These are phyloP conservation scores for Drosophila navojoa DNA, from an alignment of 1,140 invertebrate species.

Conservation along the genomic window DNA sequence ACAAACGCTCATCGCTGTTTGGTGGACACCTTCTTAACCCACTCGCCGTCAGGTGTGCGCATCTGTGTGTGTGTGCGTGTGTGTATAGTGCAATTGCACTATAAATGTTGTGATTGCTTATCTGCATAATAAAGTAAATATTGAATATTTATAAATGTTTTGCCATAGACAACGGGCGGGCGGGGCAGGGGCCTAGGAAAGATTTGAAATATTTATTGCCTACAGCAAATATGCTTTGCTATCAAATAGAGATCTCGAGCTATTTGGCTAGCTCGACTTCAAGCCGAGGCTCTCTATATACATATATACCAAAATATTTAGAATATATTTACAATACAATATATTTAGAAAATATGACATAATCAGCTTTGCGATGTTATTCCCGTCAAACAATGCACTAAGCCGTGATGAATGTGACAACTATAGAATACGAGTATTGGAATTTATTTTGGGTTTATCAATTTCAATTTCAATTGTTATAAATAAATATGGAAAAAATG, in stretches of 20 bases:
- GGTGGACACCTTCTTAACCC: not conserved
- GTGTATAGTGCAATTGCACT: slow-evolving; percentile 15
- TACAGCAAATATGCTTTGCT: slow-evolving; percentile 5
- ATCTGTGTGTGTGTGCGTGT: slow-evolving; percentile 2
- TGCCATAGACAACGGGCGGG: not conserved
- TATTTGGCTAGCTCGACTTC: not conserved
- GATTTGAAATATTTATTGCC: slow-evolving; percentile 3
- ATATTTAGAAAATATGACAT: slow-evolving; percentile 17
- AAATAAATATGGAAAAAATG: not conserved
- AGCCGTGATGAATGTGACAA: slow-evolving; percentile 12
- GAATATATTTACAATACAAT: slow-evolving; percentile 19
- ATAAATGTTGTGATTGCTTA: slow-evolving; percentile 45
- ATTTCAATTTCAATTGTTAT: not conserved
- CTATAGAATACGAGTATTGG: not conserved
- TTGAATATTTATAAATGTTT: slow-evolving; percentile 30
- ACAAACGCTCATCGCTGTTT: not conserved
- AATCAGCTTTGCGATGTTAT: slow-evolving; percentile 13
- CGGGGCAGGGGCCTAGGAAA: not conserved
- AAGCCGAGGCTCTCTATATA: not conserved
- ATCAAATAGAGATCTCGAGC: slow-evolving; percentile 6
- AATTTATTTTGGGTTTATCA: too few species aligned
- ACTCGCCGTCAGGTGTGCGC: not conserved
- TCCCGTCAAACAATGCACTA: not conserved
- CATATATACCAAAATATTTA: slow-evolving; percentile 17
- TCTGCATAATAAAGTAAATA: slow-evolving; percentile 34